Base-by-base conservation (phyloP, 2,888 invertebrate species). In the Drosophila mayaguana region DNA sequence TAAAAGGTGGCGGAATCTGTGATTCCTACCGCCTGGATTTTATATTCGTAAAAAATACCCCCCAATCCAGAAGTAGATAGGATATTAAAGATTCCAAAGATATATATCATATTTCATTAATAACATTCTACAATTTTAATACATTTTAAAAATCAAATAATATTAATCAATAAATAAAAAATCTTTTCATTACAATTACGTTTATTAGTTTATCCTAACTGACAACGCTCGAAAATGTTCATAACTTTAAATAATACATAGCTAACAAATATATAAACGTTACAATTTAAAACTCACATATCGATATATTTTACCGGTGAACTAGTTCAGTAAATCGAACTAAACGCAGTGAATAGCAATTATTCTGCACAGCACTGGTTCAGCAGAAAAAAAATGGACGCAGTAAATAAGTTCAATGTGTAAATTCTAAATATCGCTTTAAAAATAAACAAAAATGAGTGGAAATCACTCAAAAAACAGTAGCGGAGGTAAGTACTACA, bases 361-460 rank as follows among this genome's bases (percentile, higher is more conserved):
- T 55, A 18, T 1, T n/a, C 11, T 28, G 18, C 9, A 42, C n/a
- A 55, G 53, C 74, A 57, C 66, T 62, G 45, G 22, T 40, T 20
- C 22, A 9, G 34, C 40, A 48, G 2, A 8, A 56, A 56, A 56
- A 38, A 53, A 9, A 25, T 53, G 38, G 53, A 38, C 38, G 22
- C 16, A 7, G 6, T 18, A 25, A 54, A 28, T 3, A 54, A 8
- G 8, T 18, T 18, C 11, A 6, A 22, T 38, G 7, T 22, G 11
- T 3, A 11, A 38, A 9, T 12, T 7, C 11, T 6, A 8, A 34
- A 53, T 60, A n/a, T 2, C 1, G 8, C 3, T 8, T 14, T 46
- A 16, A 51, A 2, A 32, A 4, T 22, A 12, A n/a, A 2, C 11
- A 18, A 9, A 66, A 63, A 67, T 83, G 88, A 83, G 88, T 34